Percentiles rank a stretch among this genome's conserved stretches.
These are phyloP conservation scores for Strigamia maritima DNA, from an alignment of 2,888 invertebrate species.

Conservation along the genomic window DNA sequence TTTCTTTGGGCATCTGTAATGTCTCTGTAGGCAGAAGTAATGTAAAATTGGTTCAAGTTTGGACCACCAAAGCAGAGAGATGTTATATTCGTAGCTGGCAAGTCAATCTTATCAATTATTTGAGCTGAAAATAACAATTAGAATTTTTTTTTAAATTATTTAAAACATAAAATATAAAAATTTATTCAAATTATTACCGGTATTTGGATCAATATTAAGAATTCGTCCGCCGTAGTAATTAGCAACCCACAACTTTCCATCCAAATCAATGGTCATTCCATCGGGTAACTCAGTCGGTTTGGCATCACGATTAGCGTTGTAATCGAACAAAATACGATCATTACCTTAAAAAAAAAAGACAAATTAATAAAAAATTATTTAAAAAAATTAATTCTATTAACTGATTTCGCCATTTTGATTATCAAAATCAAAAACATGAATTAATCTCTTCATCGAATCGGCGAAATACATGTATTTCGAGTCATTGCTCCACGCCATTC, in stretches of 20 bases:
- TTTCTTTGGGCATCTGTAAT: constrained; percentile 54
- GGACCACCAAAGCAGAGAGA: constrained; percentile 71
- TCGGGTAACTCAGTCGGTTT: constrained; percentile 51
- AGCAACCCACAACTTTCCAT: constrained; percentile 75
- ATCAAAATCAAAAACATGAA: constrained; percentile 70
- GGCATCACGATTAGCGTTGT: constrained; percentile 43
- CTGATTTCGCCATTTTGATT: constrained; percentile 59
- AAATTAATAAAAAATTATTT: neutral
- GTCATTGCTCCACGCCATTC: constrained; percentile 70
- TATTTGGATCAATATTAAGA: constrained; percentile 53
- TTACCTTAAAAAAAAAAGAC: constrained; percentile 45
- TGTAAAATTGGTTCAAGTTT: constrained; percentile 64
- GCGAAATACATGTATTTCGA: constrained; percentile 72
- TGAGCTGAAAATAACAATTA: constrained; percentile 54
- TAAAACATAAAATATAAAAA: no score
- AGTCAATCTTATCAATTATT: constrained; percentile 60
- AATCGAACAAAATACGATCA: constrained; percentile 46
- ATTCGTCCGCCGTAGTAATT: constrained; percentile 68
- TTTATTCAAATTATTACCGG: constrained; percentile 47
- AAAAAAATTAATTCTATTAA: constrained; percentile 33
- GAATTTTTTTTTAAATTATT: no score
- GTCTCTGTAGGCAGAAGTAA: constrained; percentile 61
- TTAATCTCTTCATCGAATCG: constrained; percentile 65
- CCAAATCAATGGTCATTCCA: constrained; percentile 70
- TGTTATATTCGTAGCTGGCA: constrained; percentile 68